phyloP scores from a whole-genome alignment of 2,888 invertebrate genomes.

The Mythimna lalbum region DNA sequence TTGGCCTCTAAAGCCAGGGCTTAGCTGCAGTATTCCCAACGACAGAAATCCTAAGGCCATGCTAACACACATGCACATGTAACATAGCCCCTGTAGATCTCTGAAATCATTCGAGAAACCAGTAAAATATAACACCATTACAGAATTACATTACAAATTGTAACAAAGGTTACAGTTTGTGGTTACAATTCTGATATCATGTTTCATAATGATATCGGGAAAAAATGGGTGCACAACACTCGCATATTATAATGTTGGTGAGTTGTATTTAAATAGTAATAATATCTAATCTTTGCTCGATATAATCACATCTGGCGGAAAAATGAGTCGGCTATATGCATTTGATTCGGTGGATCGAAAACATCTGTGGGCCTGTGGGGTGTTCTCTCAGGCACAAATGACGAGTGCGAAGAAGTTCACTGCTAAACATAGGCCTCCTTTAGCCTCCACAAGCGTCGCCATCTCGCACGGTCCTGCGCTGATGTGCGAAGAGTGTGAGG shows the following conservation, averaged over 20 bases:
- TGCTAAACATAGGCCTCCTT: too few species aligned
- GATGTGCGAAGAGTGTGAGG: too few species aligned
- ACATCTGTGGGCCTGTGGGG: not conserved
- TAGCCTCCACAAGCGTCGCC: not conserved
- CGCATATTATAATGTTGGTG: not conserved
- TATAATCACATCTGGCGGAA: not conserved
- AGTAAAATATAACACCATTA: not conserved
- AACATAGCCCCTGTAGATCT: constrained; percentile 92
- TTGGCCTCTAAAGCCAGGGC: constrained; percentile 74
- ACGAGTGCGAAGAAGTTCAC: not conserved
- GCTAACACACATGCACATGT: constrained; percentile 91
- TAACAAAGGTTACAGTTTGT: not conserved
- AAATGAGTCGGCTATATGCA: not conserved
- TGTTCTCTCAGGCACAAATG: not conserved
- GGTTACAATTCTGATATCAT: not conserved
- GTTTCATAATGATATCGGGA: constrained; percentile 19
- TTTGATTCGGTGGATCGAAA: not conserved
- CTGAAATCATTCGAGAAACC: constrained; percentile 70
- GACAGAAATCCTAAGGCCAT: constrained; percentile 91
- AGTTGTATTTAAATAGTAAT: not conserved
- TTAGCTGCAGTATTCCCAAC: constrained; percentile 90
- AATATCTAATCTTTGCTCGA: not conserved
- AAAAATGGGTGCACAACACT: constrained; percentile 21
- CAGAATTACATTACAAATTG: not conserved
- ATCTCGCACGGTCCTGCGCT: too few species aligned